These are phyloP conservation scores for Oscheius sp. DNA, from an alignment of 2,888 invertebrate genomes.

Conservation along the genomic window DNA sequence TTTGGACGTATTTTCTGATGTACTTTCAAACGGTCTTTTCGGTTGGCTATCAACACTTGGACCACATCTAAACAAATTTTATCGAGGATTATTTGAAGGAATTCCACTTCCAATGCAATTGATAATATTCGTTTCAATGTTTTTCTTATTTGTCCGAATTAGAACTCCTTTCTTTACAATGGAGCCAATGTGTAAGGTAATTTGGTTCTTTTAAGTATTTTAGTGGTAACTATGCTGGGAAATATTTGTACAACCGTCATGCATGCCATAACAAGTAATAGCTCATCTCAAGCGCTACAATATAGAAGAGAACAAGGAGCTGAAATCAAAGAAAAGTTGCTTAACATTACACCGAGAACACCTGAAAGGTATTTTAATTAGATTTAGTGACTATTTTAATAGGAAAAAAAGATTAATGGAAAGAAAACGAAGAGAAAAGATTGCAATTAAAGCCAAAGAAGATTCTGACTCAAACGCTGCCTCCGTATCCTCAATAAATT, in stretches of 20 bases:
- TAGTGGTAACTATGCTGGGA: constrained; percentile 21
- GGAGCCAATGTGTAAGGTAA: constrained; percentile 24
- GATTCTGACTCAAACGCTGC: not conserved
- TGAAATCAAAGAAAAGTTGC: not conserved
- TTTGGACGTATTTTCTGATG: constrained; percentile 26
- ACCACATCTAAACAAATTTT: constrained; percentile 29
- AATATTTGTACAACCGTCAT: not conserved
- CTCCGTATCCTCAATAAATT: not conserved
- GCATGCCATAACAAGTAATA: not conserved
- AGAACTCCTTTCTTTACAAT: constrained; percentile 22
- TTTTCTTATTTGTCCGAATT: constrained; percentile 27
- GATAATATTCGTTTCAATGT: constrained; percentile 9
- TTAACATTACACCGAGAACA: constrained; percentile 1
- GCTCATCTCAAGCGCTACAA: no score
- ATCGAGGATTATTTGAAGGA: constrained; percentile 16
- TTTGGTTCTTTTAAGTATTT: not conserved
- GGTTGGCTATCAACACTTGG: constrained; percentile 26
- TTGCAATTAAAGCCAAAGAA: not conserved
- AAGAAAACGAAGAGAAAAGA: not conserved
- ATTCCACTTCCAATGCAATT: constrained; percentile 11
- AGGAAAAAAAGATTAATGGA: not conserved
- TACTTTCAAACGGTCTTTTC: constrained; percentile 26
- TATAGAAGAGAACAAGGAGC: no score
- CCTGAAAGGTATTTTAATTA: constrained; percentile 1
- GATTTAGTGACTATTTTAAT: not conserved